Conservation (phyloP, 2,888 invertebrate genomes). For the Oscheius onirici region DNA sequence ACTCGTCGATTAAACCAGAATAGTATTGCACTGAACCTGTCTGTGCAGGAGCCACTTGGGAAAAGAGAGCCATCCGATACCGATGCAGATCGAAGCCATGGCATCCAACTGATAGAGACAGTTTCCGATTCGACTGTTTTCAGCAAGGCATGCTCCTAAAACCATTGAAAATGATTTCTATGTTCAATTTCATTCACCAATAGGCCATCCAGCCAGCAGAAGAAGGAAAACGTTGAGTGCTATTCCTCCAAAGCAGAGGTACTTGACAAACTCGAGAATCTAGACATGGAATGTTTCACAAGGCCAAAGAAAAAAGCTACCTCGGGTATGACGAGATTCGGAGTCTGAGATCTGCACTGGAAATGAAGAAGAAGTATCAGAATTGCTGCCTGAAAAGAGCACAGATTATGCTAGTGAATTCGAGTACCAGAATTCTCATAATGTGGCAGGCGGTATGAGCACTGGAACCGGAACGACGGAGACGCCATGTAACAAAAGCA, state of each 20-base stretch:
- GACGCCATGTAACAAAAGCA: conserved; percentile 45
- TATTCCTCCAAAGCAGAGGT: conserved; percentile 45
- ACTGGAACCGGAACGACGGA: conserved; percentile 35
- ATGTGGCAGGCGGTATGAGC: conserved; percentile 54
- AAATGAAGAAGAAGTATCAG: conserved; percentile 58
- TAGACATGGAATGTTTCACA: conserved; percentile 27
- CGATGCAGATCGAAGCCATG: conserved; percentile 68
- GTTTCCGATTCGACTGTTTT: conserved; percentile 57
- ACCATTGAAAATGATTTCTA: too few species aligned
- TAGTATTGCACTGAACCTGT: too few species aligned
- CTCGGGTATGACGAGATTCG: conserved; percentile 40
- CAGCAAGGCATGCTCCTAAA: conserved; percentile 39
- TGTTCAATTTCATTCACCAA: conserved; percentile 41
- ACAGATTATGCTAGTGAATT: too few species aligned
- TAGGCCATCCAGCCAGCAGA: conserved; percentile 55
- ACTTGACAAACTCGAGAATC: conserved; percentile 51
- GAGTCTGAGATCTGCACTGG: conserved; percentile 58
- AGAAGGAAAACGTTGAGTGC: conserved; percentile 47
- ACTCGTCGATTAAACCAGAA: too few species aligned
- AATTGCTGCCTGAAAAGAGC: conserved; percentile 55
- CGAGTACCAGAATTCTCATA: conserved; percentile 44
- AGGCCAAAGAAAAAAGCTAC: conserved; percentile 31
- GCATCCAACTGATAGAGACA: conserved; percentile 68
- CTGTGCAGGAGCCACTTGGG: conserved; percentile 69
- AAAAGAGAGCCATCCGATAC: conserved; percentile 65